A percentile compares a stretch with the other conserved stretches of the same genome.
These are phyloP conservation scores for Leptosomus discolor DNA, from an alignment of 2,113 vertebrate species.

Conservation along the genomic window DNA sequence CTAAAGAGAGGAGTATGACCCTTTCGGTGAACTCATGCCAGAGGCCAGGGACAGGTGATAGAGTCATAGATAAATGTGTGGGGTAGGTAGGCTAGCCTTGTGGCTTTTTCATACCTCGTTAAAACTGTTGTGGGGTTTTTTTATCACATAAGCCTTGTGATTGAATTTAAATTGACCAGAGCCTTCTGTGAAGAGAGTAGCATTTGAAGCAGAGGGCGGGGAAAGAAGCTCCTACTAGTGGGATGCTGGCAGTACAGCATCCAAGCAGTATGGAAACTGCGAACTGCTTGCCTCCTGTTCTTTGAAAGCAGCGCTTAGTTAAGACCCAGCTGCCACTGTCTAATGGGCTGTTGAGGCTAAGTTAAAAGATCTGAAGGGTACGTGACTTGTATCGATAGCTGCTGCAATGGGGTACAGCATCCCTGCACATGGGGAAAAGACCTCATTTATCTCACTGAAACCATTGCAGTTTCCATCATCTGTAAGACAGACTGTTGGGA, in stretches of 20 bases:
- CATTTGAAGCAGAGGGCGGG: neutral
- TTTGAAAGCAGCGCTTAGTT: neutral
- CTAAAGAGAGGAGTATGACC: neutral
- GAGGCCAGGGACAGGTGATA: too few species aligned
- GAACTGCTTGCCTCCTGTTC: neutral
- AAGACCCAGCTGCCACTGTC: neutral
- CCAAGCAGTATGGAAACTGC: neutral
- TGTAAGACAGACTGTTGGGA: neutral
- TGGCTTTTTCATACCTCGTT: neutral
- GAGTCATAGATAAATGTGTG: neutral
- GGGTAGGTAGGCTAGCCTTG: neutral
- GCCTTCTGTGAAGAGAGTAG: neutral
- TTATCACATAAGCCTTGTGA: neutral
- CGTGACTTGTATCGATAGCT: neutral
- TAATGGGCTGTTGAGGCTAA: neutral
- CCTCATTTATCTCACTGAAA: neutral
- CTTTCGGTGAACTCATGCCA: rapidly evolving
- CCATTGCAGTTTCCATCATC: neutral
- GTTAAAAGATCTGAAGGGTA: neutral
- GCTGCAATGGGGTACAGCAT: neutral
- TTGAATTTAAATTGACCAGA: neutral
- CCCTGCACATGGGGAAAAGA: neutral
- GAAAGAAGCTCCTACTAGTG: neutral
- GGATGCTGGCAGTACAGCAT: too few species aligned
- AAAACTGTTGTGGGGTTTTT: neutral